Conservation (phyloP, 2,888 invertebrate species). For the Barypeithes pellucidus region DNA sequence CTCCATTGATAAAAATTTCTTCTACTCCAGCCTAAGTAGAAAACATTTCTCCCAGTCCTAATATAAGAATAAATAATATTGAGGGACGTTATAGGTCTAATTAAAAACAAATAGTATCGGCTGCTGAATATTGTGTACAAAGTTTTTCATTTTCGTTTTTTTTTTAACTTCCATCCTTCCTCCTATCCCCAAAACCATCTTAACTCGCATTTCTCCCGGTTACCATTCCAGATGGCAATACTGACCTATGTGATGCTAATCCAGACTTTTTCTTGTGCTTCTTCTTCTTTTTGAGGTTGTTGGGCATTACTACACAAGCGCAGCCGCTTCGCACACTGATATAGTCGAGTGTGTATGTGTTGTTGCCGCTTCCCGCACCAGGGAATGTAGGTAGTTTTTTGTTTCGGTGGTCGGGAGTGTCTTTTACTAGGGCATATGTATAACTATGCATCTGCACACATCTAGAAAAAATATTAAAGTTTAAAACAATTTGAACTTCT, state of each 20-base stretch:
- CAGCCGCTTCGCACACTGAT: slow-evolving; percentile 88
- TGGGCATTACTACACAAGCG: slow-evolving; percentile 83
- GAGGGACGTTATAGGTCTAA: too few relatives aligned
- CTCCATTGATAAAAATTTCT: background rate
- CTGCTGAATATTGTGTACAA: too few relatives aligned
- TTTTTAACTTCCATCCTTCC: background rate
- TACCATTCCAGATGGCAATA: background rate
- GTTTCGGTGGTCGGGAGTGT: slow-evolving; percentile 71
- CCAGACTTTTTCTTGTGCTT: slow-evolving; percentile 58
- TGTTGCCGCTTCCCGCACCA: slow-evolving; percentile 64
- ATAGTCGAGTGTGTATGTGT: slow-evolving; percentile 85
- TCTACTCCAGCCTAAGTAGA: slow-evolving; percentile 7
- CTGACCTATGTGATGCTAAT: slow-evolving; percentile 35
- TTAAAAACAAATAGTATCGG: too few relatives aligned
- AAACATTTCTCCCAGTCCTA: background rate
- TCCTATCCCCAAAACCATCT: background rate
- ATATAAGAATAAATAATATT: too few relatives aligned
- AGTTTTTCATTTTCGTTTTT: too few relatives aligned
- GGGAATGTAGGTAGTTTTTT: slow-evolving; percentile 72
- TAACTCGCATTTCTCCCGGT: slow-evolving; percentile 13
- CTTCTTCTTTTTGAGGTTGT: slow-evolving; percentile 39
- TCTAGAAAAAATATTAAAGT: slow-evolving; percentile 32
- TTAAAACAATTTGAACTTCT: too few relatives aligned
- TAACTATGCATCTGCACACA: slow-evolving; percentile 90
- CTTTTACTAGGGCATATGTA: slow-evolving; percentile 87